Conservation (phyloP, 2,113 vertebrate species). For the Pipra filicauda region DNA sequence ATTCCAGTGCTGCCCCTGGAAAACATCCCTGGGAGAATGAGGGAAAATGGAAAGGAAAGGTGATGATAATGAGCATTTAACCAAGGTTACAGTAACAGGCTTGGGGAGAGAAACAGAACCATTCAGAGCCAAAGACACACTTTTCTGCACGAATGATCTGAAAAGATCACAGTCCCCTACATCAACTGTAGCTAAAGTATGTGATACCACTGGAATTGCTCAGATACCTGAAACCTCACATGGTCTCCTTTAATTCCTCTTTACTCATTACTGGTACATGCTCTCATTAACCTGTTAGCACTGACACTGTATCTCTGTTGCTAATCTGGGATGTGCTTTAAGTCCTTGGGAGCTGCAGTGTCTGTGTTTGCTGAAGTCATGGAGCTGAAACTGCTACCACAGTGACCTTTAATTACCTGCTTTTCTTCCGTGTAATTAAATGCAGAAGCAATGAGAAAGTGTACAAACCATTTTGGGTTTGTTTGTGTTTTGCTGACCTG, state of each 20-base stretch:
- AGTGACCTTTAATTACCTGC: neutral
- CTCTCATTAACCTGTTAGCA: neutral
- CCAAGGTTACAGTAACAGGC: neutral
- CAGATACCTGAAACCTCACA: neutral
- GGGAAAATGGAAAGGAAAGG: neutral
- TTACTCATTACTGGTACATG: neutral
- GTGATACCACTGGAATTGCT: neutral
- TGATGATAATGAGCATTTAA: neutral
- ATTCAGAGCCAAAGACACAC: neutral
- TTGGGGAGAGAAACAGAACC: neutral
- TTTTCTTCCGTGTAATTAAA: neutral
- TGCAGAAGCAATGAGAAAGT: neutral
- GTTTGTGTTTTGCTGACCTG: neutral
- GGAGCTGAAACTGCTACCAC: neutral
- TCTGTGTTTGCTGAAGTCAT: neutral
- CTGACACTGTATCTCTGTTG: neutral
- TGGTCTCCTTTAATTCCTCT: neutral
- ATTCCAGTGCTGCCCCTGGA: neutral
- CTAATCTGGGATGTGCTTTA: neutral
- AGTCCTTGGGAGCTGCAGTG: neutral
- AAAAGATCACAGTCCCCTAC: neutral
- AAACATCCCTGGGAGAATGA: neutral
- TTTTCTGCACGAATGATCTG: neutral
- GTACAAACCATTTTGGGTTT: neutral
- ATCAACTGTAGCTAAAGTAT: neutral